Evolutionary conservation across 2,797 vertebrate species (phyloP).

Genomic region (Gymnopithys bicolor): DNA sequence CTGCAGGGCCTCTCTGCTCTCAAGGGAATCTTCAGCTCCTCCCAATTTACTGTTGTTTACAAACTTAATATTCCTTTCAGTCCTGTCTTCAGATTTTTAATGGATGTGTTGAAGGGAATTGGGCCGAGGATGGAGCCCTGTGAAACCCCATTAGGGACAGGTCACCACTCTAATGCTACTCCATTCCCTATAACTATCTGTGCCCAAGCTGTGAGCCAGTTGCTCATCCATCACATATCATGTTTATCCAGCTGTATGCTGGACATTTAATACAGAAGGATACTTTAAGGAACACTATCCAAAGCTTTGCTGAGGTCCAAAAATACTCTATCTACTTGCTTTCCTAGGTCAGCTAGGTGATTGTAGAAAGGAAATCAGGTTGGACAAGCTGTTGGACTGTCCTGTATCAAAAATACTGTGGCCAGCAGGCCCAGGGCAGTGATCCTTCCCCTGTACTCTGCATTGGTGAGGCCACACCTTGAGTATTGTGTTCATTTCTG

Average conservation of each 20-base stretch:
- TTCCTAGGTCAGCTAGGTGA: not conserved
- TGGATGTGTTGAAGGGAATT: not conserved
- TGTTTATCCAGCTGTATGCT: fast-evolving
- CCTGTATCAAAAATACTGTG: too few relatives aligned
- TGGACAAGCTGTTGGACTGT: not conserved
- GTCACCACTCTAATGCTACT: not conserved
- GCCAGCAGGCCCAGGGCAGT: too few relatives aligned
- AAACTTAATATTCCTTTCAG: not conserved
- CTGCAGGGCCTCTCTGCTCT: not conserved
- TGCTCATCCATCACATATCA: fast-evolving
- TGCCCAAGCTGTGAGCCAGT: fast-evolving
- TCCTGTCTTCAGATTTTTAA: not conserved
- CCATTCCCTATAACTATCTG: not conserved
- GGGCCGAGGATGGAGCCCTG: not conserved
- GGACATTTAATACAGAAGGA: not conserved
- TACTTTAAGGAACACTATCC: not conserved
- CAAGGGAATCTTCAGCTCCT: not conserved
- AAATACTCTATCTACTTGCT: not conserved
- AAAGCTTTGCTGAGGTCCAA: not conserved
- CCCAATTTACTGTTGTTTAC: not conserved
- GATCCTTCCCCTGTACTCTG: too few relatives aligned
- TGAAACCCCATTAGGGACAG: not conserved
- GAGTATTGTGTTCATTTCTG: too few relatives aligned
- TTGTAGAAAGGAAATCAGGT: not conserved
- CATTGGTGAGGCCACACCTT: too few relatives aligned